Evolutionary conservation across 37 sponge, comb jelly and placozoan genomes (phyloP).

Genomic region (Dysidea cf. avara): DNA sequence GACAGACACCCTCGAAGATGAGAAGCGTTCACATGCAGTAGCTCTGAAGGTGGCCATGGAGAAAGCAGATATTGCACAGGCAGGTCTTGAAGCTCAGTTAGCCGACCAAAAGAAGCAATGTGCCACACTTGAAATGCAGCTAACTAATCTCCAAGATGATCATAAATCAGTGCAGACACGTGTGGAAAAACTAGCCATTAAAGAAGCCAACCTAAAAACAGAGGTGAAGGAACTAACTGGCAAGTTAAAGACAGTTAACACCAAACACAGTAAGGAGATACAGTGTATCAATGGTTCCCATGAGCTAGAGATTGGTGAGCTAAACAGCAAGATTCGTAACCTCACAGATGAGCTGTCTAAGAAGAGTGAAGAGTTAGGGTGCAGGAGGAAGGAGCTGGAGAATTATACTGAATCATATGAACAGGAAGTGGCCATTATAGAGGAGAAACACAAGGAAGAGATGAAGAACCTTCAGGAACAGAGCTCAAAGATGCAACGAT

Average conservation of each 20-base stretch:
- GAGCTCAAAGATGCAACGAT: neutral
- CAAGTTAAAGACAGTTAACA: no score
- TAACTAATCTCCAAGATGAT: neutral
- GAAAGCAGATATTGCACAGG: neutral
- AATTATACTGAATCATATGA: neutral
- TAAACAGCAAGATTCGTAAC: constrained; percentile 7
- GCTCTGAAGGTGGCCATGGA: constrained; percentile 12
- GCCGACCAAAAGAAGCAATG: constrained; percentile 26
- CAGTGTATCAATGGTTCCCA: constrained; percentile 24
- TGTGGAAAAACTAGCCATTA: constrained; percentile 18
- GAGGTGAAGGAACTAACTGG: constrained; percentile 5
- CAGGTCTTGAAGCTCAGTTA: constrained; percentile 16
- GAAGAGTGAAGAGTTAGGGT: neutral
- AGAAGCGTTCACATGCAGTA: no score
- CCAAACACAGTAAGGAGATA: no score
- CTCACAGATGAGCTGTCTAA: constrained; percentile 13
- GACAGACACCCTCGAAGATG: no score
- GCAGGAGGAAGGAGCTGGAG: neutral
- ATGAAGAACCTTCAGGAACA: neutral
- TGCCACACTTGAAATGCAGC: constrained; percentile 24
- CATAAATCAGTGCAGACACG: constrained; percentile 1
- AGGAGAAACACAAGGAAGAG: neutral
- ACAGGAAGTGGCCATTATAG: neutral
- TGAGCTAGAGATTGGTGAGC: constrained; percentile 33
- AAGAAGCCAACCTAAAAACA: neutral